phyloP scores from a whole-genome alignment of 2,888 invertebrate genomes.

The Macaria liturata region DNA sequence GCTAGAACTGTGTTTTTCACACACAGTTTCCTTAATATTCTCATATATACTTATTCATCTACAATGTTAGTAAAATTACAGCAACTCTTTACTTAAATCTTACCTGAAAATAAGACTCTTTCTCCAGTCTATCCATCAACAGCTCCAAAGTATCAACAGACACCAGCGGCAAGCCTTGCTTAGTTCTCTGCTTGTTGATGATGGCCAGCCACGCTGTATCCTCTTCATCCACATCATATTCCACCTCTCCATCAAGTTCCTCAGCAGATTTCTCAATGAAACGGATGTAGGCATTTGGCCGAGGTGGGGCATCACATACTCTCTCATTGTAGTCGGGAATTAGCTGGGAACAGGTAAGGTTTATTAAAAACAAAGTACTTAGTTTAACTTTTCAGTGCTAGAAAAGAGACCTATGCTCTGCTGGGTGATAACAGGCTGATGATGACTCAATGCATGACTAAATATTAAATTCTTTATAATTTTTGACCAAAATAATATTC shows the following conservation, averaged over 20 bases:
- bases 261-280: slow-evolving; percentile 97
- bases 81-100: slow-evolving; percentile 8
- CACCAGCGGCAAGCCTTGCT: slow-evolving; percentile 88
- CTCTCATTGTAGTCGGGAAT: slow-evolving; percentile 88
- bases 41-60: too few species aligned
- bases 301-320: slow-evolving; percentile 91
- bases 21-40: too few species aligned
- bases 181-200: slow-evolving; percentile 92
- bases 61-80: too few species aligned
- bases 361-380: too few species aligned
- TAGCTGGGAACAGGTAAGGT: slow-evolving; percentile 53
- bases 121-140: slow-evolving; percentile 98
- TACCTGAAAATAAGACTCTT: slow-evolving; percentile 97
- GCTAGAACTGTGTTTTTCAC: too few species aligned
- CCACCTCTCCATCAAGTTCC: slow-evolving; percentile 95
- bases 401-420: too few species aligned
- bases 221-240: slow-evolving; percentile 99
- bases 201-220: slow-evolving; percentile 97
- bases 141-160: slow-evolving; percentile 95
- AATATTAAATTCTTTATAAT: too few species aligned
- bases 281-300: slow-evolving; percentile 95
- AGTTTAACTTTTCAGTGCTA: too few species aligned
- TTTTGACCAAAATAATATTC: too few species aligned
- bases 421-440: too few species aligned
- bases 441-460: too few species aligned